These are phyloP conservation scores for Pollenia labialis DNA, from an alignment of 2,888 invertebrate species.

Conservation along the genomic window DNA sequence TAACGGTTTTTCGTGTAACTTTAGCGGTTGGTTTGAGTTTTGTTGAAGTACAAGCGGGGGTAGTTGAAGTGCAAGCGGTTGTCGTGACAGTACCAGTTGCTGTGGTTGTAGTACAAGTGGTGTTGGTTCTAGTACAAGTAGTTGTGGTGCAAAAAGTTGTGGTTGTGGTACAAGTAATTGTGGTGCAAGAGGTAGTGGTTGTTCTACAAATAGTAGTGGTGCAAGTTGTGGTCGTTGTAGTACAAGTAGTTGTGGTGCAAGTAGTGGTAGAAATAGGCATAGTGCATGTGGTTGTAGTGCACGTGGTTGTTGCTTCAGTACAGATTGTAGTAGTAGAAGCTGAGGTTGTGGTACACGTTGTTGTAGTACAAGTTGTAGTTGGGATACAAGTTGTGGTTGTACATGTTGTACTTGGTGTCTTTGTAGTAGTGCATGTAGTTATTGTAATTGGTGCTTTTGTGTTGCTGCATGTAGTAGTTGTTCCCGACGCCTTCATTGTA, in stretches of 20 bases:
- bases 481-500: background rate
- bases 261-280: background rate
- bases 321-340: slow-evolving; percentile 16
- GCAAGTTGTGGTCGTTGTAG: background rate
- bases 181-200: background rate
- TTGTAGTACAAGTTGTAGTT: slow-evolving; percentile 24
- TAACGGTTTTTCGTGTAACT: background rate
- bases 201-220: background rate
- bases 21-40: background rate
- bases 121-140: slow-evolving; percentile 16
- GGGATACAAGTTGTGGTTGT: slow-evolving; percentile 35
- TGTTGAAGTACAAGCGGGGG: background rate
- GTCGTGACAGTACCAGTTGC: slow-evolving; percentile 6
- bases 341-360: slow-evolving; percentile 17
- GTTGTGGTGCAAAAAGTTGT: slow-evolving; percentile 27
- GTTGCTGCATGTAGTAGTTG: background rate
- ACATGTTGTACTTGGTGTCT: background rate
- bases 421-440: background rate
- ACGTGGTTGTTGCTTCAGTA: slow-evolving; percentile 18
- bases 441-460: background rate
- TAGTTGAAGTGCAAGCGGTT: background rate
- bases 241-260: background rate
- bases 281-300: slow-evolving; percentile 7
- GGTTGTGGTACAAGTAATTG: slow-evolving; percentile 12
- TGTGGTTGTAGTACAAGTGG: background rate